Percentiles rank a stretch among this genome's conserved stretches.
Evolutionary conservation across 2,113 vertebrate genomes (phyloP).

Genomic region (Holacanthus passer): DNA sequence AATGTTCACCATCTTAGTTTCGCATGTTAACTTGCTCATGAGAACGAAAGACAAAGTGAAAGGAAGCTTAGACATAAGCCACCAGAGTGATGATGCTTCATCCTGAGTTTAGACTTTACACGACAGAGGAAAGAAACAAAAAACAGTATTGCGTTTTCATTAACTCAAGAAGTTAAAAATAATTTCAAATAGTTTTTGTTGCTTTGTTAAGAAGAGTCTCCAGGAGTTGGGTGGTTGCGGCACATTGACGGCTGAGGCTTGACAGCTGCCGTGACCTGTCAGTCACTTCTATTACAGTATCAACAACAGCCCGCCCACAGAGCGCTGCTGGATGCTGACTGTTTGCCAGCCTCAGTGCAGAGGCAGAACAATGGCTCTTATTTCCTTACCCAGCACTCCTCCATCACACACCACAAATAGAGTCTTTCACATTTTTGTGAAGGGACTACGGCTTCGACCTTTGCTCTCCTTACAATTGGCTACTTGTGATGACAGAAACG

Average conservation of each 20-base stretch:
- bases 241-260: constrained; percentile 49
- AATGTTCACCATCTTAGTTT: no score
- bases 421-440: background rate
- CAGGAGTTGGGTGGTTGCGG: constrained; percentile 32
- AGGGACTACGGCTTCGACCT: background rate
- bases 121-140: background rate
- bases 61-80: background rate
- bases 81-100: background rate
- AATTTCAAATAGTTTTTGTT: constrained; percentile 15
- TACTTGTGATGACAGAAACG: background rate
- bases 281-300: constrained; percentile 74
- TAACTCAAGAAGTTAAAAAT: constrained; percentile 39
- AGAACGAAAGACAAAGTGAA: no score
- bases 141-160: no score
- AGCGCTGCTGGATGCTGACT: constrained; percentile 68
- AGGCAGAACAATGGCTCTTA: constrained; percentile 61
- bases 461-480: background rate
- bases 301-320: constrained; percentile 67
- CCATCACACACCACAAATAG: constrained; percentile 25
- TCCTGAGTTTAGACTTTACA: background rate
- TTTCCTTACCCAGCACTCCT: constrained; percentile 48
- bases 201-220: constrained; percentile 31
- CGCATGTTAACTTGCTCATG: no score
- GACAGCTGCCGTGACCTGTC: constrained; percentile 71
- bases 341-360: constrained; percentile 62